A percentile compares a stretch with the other conserved stretches of the same genome.
Evolutionary conservation across 2,888 invertebrate species (phyloP).

Genomic region (Quadroppia sp.): DNA sequence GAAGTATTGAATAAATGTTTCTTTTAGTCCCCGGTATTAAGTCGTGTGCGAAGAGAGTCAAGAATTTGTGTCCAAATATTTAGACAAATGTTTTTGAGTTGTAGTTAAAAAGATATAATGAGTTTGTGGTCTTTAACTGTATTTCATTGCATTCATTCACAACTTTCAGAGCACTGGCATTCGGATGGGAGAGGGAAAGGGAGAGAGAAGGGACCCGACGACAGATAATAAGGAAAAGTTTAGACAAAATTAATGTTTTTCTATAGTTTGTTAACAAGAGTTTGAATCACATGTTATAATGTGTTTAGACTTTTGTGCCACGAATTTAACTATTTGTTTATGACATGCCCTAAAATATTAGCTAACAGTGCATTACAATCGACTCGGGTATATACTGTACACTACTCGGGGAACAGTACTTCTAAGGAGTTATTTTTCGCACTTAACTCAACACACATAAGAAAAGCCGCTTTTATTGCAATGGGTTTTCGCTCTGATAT

Average conservation of each 20-base stretch:
- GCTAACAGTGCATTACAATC: background rate
- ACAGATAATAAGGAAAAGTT: background rate
- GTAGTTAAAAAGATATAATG: background rate
- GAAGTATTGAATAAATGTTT: slow-evolving; percentile 16
- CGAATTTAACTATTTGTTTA: slow-evolving; percentile 28
- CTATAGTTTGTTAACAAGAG: background rate
- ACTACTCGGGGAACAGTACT: slow-evolving; percentile 12
- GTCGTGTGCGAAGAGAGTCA: background rate
- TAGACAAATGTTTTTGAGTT: background rate
- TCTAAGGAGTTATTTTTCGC: slow-evolving; percentile 12
- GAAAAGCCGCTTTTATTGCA: slow-evolving; percentile 34
- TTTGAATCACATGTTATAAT: background rate
- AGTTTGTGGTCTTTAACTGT: slow-evolving; percentile 16
- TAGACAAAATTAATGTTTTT: background rate
- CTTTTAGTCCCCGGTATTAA: background rate
- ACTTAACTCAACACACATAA: slow-evolving; percentile 27
- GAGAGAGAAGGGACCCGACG: background rate
- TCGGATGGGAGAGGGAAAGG: too few species aligned
- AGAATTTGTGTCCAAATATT: slow-evolving; percentile 24
- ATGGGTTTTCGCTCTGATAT: slow-evolving; percentile 15
- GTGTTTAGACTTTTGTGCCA: slow-evolving; percentile 10
- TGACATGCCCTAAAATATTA: slow-evolving; percentile 18
- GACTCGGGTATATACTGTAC: background rate
- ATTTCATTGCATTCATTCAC: background rate
- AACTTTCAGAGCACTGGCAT: background rate